Percentiles rank a stretch among this genome's conserved stretches.
Evolutionary conservation across 2,113 vertebrate species (phyloP).

Genomic region (Trochalopteron elliotii): DNA sequence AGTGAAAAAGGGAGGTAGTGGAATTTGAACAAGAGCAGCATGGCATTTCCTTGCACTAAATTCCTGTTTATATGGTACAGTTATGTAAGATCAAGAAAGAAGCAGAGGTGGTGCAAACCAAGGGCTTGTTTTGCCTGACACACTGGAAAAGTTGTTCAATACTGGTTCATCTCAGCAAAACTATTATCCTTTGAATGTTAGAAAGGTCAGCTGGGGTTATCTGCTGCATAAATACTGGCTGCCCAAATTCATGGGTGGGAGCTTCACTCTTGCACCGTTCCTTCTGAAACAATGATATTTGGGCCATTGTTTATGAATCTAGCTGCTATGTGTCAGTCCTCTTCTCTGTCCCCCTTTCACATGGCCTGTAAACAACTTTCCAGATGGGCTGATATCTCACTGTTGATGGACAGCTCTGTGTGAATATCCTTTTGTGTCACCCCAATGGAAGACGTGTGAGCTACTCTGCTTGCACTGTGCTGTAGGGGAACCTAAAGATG

Average conservation of each 20-base stretch:
- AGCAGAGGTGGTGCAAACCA: background rate
- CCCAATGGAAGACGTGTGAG: background rate
- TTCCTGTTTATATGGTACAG: background rate
- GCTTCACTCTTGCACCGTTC: background rate
- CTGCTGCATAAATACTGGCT: background rate
- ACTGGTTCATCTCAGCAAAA: background rate
- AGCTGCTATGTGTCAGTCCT: background rate
- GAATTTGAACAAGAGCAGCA: background rate
- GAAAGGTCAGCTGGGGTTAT: constrained; percentile 1
- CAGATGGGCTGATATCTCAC: background rate
- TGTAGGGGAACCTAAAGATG: background rate
- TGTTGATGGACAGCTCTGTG: background rate
- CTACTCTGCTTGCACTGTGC: background rate
- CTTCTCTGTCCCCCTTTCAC: background rate
- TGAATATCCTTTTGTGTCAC: background rate
- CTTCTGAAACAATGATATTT: background rate
- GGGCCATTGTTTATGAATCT: constrained; percentile 19
- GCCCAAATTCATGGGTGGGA: background rate
- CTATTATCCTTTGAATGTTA: background rate
- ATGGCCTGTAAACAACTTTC: background rate
- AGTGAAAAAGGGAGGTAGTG: background rate
- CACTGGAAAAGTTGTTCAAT: background rate
- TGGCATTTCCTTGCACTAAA: background rate
- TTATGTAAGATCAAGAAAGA: background rate
- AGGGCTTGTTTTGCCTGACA: background rate